Evolutionary conservation across 2,113 vertebrate species (phyloP).

Genomic region (Thalassarche chlororhynchos): DNA sequence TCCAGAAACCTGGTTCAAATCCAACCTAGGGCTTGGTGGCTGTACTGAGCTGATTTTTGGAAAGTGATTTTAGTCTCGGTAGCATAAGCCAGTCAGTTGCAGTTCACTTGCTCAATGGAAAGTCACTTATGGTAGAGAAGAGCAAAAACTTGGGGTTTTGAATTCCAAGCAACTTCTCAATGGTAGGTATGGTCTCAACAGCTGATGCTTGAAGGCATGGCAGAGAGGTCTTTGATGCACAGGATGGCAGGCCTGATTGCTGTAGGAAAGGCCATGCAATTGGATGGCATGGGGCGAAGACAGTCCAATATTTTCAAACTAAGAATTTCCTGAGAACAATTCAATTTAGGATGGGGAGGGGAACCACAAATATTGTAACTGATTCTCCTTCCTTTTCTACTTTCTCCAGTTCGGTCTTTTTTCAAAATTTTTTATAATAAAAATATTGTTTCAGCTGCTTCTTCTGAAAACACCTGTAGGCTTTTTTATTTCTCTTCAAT

Average conservation of each 20-base stretch:
- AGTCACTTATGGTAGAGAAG: neutral
- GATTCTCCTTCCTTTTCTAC: neutral
- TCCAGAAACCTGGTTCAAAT: neutral
- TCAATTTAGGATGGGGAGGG: neutral
- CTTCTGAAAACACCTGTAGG: neutral
- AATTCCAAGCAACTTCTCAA: neutral
- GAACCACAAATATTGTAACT: neutral
- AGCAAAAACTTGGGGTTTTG: neutral
- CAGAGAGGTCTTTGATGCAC: neutral
- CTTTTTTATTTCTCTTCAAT: neutral
- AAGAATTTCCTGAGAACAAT: neutral
- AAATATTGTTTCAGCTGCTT: neutral
- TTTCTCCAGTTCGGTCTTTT: neutral
- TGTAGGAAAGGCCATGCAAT: neutral
- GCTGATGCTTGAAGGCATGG: neutral
- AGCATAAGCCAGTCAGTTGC: neutral
- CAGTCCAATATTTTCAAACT: accelerated
- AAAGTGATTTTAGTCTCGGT: neutral
- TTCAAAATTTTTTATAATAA: neutral
- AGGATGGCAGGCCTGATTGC: neutral
- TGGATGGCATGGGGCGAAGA: too few species aligned
- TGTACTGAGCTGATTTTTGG: neutral
- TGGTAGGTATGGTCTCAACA: neutral
- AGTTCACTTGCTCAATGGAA: neutral
- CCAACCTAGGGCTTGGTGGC: neutral